A percentile compares a stretch with the other conserved stretches of the same genome.
phyloP scores from a whole-genome alignment of 2,113 vertebrate species.

The Pantherophis guttatus region DNA sequence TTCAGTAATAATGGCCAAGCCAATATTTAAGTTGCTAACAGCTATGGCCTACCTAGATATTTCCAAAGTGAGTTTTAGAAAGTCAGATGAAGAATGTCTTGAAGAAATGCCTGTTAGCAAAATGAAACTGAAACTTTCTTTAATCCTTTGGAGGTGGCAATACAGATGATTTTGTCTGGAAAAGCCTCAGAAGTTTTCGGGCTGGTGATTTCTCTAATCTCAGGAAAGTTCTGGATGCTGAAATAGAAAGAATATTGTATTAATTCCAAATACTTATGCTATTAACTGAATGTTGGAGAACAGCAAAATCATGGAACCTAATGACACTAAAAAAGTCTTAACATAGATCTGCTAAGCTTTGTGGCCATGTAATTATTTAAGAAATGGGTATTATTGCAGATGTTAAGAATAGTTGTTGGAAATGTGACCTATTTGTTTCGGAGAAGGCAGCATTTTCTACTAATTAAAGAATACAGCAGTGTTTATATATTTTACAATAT shows the following conservation, averaged over 20 bases:
- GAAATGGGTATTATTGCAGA: background rate
- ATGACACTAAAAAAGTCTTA: background rate
- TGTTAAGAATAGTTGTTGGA: background rate
- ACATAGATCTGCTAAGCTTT: background rate
- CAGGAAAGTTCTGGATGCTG: slow-evolving; percentile 38
- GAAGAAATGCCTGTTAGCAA: background rate
- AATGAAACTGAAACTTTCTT: background rate
- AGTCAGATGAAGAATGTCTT: background rate
- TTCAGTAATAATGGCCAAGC: background rate
- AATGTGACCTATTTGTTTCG: background rate
- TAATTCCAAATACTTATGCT: background rate
- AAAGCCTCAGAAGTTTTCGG: slow-evolving; percentile 37
- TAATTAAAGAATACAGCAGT: background rate
- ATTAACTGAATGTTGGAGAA: background rate
- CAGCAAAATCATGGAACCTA: background rate
- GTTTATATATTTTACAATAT: background rate
- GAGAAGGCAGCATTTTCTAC: background rate
- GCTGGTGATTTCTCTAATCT: slow-evolving; percentile 42
- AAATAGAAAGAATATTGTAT: background rate
- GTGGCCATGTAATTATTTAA: background rate
- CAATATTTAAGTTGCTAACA: background rate
- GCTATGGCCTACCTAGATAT: background rate
- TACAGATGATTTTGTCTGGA: background rate
- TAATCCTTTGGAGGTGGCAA: background rate
- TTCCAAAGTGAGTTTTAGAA: background rate